Conservation (phyloP, 92 coral and sea anemone genomes). For the Palythoa grandis region DNA sequence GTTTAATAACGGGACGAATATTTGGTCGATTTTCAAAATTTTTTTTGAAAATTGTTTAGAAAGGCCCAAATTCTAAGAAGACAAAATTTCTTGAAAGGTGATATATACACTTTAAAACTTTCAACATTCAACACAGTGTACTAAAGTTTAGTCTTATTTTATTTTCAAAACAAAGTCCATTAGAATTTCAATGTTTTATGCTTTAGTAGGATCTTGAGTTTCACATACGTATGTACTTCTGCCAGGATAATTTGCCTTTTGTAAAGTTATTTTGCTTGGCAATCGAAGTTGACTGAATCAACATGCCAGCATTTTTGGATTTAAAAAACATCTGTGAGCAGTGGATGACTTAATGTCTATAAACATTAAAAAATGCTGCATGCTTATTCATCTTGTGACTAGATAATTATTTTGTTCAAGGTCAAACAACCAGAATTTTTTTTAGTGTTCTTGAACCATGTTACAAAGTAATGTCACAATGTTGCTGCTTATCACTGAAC, state of each 20-base stretch:
- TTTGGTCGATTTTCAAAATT: too few species aligned
- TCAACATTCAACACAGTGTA: too few species aligned
- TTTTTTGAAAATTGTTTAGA: too few species aligned
- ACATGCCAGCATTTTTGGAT: not conserved
- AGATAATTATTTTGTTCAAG: too few species aligned
- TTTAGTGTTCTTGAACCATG: not conserved
- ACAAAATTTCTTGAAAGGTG: too few species aligned
- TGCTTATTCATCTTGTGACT: not conserved
- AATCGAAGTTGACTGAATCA: not conserved
- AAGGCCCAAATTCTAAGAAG: too few species aligned
- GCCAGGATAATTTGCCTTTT: not conserved
- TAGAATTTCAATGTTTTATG: not conserved
- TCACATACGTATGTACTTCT: not conserved
- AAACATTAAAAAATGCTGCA: not conserved
- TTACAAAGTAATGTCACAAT: too few species aligned
- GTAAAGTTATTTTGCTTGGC: not conserved
- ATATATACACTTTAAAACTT: too few species aligned
- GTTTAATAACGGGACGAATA: too few species aligned
- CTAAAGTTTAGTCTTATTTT: too few species aligned
- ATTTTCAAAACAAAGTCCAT: not conserved
- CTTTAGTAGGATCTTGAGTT: not conserved
- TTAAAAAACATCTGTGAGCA: not conserved
- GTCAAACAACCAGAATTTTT: not conserved
- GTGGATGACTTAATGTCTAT: not conserved
- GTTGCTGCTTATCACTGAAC: not conserved